Evolutionary conservation across 2,113 vertebrate species (phyloP).

Genomic region (Stercorarius parasiticus): DNA sequence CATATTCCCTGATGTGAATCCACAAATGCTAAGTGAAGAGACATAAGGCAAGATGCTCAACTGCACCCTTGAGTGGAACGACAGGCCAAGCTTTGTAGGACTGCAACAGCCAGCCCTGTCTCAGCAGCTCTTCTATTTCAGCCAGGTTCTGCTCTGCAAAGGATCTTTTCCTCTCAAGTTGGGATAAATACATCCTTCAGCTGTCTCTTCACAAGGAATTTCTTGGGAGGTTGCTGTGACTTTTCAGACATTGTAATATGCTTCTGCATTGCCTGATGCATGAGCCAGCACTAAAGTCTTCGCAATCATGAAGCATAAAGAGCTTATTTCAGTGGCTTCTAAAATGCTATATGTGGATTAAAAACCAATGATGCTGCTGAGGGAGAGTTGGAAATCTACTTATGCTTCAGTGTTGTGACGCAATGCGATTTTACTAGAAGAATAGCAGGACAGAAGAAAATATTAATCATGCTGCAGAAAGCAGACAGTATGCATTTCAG

Average conservation of each 20-base stretch:
- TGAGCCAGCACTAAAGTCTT: not conserved
- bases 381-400: constrained; percentile 35
- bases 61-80: not conserved
- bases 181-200: not conserved
- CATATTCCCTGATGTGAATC: not conserved
- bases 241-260: not conserved
- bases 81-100: not conserved
- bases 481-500: not conserved
- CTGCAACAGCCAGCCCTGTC: not conserved
- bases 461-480: not conserved
- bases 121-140: not conserved
- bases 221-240: not conserved
- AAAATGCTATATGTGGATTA: not conserved
- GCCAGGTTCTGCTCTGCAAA: not conserved
- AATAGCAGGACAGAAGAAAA: not conserved
- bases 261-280: not conserved
- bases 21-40: not conserved
- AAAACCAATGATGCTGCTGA: constrained; percentile 1
- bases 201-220: not conserved
- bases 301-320: constrained; percentile 15
- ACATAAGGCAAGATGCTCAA: not conserved
- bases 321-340: constrained; percentile 38
- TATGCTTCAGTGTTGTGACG: not conserved
- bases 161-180: not conserved
- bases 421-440: not conserved